Evolutionary conservation across 2,113 vertebrate species (phyloP), one percentile per base, ranked within the genome.

Genomic region (Tachycineta bicolor): DNA sequence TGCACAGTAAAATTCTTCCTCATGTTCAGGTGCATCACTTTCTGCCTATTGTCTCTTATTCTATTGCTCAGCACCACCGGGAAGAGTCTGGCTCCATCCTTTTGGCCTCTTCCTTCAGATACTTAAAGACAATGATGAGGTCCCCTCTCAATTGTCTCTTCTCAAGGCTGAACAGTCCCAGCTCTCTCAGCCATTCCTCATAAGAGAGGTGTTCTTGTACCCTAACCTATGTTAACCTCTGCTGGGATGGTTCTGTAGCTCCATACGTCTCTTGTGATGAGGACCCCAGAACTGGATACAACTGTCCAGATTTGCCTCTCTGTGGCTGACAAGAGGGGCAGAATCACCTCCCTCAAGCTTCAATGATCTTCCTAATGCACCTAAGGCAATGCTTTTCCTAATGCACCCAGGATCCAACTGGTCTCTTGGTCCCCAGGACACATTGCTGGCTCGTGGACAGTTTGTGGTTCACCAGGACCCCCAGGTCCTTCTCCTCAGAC

Each of bases 161-260:
- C 13, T 34, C 0, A 0, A 43, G 21, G 9, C 11, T 80, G 58
- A 41, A 22, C 13, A 50, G 8, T 34, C 18, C 2, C 34, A 58
- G 50, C 2, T 65, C 22, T 25, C 34, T 88, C 26, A 43, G 34
- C 6, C 9, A 22, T 22, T 49, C 12, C 22, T 49, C 6, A 8
- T 18, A 23, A 43, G 22, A 28, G 14, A 64, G 31, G 14, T 43
- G 8, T 22, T 43, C 13, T n/a, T 26, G 7, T 28, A 31, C 12
- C 17, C 31, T 11, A 73, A 43, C 15, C 21, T 49, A 2, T 64
- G 11, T 28, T 33, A 58, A 24, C 8, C 6, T 37, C 31, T 44
- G 4, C 25, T 80, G 52, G 22, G 14, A 56, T 33, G 58, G 22
- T 18, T 65, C 26, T 18, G 34, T 6, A 64, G 20, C 5, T 43